Evolutionary conservation across 2,113 vertebrate genomes (phyloP).

Genomic region (Motacilla tschutschensis): DNA sequence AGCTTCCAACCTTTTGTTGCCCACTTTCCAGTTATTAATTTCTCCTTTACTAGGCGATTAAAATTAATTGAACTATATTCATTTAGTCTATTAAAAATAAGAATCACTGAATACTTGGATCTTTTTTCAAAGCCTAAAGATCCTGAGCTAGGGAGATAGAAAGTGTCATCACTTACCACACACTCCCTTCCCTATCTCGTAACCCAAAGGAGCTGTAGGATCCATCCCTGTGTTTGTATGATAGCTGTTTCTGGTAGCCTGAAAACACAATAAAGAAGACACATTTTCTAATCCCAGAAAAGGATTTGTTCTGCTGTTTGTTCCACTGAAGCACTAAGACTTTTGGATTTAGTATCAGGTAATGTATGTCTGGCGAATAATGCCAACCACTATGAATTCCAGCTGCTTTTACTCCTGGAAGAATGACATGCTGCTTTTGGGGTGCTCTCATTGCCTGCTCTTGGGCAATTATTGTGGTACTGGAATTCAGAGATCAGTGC

Average conservation of each 20-base stretch:
- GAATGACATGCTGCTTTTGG: not conserved
- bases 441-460: not conserved
- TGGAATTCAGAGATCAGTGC: not conserved
- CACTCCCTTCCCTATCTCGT: constrained; percentile 75
- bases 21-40: not conserved
- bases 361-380: not conserved
- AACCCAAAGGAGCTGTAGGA: constrained; percentile 85
- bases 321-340: not conserved
- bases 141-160: not conserved
- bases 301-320: not conserved
- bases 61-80: not conserved
- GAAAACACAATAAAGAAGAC: not conserved
- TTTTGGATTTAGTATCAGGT: not conserved
- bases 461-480: not conserved
- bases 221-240: constrained; percentile 82
- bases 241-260: constrained; percentile 89
- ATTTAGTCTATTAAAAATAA: not conserved
- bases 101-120: not conserved
- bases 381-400: not conserved
- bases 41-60: not conserved
- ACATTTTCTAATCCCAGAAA: not conserved
- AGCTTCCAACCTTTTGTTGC: not conserved
- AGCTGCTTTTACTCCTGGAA: not conserved
- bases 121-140: not conserved
- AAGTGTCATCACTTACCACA: constrained; percentile 74